Base-by-base conservation (phyloP, 2,888 invertebrate species). In the Mesorhabditis spiculigera region DNA sequence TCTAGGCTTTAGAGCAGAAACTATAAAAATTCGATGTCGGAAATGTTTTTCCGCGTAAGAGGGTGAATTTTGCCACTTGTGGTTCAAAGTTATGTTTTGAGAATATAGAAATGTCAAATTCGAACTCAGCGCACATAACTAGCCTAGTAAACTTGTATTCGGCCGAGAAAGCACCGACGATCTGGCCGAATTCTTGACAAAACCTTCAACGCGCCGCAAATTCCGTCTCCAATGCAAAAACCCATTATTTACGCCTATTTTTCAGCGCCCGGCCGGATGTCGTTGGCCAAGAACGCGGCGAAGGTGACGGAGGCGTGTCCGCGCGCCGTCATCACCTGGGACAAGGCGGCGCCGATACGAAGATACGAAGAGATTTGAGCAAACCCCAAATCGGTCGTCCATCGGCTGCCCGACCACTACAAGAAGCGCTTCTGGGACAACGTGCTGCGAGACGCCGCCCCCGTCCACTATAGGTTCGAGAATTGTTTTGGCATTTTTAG, bases 401-500 rank as follows among this genome's bases (percentile, higher is more conserved):
- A 84, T 65, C 75, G 84, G 28, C 74, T 84, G n/a, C 84, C 84
- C 0, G 74, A 76, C 28, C 84, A 85, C 71, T 84, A 80, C 67
- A 80, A 83, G 71, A 70, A 76, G 65, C 73, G 81, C 45, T 82
- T 85, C 68, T 84, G 84, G 78, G 69, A 74, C 13, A 86, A 78
- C 61, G 72, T 86, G 63, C 66, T 86, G 68, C 68, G 78, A 0
- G 83, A 86, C 68, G 86, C 86, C 16, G 70, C 71, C 4, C 86
- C 88, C 13, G 87, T 88, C 0, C 88, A 89, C 77, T 88, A 82
- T 82, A 65, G 77, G 79, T 79, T 8, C 28, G 66, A 43, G 28
- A 28, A 28, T 28, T 28, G 58, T 10, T n/a, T 58, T 58, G 58
- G n/a, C 10, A 1, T 13, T n/a, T 13, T 58, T 58, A 58, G 58